Percentiles rank a stretch among this genome's conserved stretches.
These are phyloP conservation scores for Neomonachus schauinslandi DNA, from an alignment of 2,113 vertebrate species.

Conservation along the genomic window DNA sequence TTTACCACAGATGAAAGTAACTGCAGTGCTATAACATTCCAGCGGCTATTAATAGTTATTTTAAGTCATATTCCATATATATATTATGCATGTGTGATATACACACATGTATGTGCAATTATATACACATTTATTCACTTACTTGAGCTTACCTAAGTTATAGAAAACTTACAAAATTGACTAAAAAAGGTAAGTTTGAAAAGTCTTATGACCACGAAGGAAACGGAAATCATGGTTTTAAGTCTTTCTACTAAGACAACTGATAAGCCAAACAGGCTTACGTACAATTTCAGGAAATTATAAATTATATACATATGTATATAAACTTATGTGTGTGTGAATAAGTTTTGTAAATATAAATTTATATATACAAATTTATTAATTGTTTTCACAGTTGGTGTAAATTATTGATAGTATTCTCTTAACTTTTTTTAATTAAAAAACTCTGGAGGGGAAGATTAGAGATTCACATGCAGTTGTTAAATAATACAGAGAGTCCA, in stretches of 20 bases:
- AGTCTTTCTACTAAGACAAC: neutral
- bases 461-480: neutral
- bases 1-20: neutral
- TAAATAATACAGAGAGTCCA: neutral
- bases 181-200: neutral
- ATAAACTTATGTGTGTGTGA: neutral
- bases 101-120: neutral
- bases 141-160: neutral
- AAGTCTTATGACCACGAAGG: neutral
- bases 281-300: neutral
- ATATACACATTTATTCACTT: neutral
- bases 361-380: neutral
- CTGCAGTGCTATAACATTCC: neutral
- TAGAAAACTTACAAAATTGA: neutral
- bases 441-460: neutral
- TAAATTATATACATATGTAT: neutral
- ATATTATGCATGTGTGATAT: neutral
- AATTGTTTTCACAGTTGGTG: neutral
- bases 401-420: neutral
- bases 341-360: neutral
- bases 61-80: neutral
- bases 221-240: neutral
- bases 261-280: neutral
- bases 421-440: conserved; percentile 21
- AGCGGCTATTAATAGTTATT: neutral